phyloP scores from a whole-genome alignment of 2,113 vertebrate genomes.

The Cheirogaleus medius region DNA sequence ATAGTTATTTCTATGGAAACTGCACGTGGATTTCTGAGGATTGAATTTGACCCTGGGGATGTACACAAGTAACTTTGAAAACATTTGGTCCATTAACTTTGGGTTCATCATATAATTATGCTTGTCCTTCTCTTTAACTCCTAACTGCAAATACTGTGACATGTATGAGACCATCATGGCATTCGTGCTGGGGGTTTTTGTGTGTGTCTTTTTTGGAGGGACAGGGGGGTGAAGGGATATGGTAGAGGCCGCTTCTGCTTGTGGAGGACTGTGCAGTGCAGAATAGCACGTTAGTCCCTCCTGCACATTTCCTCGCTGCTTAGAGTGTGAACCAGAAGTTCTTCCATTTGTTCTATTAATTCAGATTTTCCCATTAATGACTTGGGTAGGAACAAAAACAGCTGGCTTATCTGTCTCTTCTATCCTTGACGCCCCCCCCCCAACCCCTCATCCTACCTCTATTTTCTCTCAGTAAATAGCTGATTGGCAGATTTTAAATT shows the following conservation, averaged over 20 bases:
- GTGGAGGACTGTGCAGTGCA: background rate
- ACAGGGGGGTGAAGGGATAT: background rate
- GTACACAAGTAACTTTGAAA: constrained; percentile 67
- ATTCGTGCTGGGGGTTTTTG: background rate
- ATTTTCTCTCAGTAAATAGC: background rate
- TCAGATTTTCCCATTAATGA: background rate
- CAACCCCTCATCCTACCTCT: background rate
- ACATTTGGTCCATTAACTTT: constrained; percentile 60
- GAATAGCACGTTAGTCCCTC: background rate
- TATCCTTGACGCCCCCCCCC: no score
- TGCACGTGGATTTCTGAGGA: constrained; percentile 65
- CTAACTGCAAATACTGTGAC: background rate
- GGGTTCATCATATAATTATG: constrained; percentile 33
- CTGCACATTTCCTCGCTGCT: background rate
- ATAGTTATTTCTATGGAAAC: constrained; percentile 75
- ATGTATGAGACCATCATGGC: background rate
- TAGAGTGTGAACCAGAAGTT: background rate
- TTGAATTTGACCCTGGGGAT: constrained; percentile 71
- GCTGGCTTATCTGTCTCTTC: background rate
- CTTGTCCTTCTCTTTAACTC: constrained; percentile 34
- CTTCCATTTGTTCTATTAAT: background rate
- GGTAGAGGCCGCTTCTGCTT: background rate
- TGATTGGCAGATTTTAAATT: background rate
- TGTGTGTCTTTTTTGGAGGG: background rate
- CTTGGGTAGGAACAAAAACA: background rate